Conservation (phyloP, 2,113 vertebrate genomes). For the Dasyprocta punctata region DNA sequence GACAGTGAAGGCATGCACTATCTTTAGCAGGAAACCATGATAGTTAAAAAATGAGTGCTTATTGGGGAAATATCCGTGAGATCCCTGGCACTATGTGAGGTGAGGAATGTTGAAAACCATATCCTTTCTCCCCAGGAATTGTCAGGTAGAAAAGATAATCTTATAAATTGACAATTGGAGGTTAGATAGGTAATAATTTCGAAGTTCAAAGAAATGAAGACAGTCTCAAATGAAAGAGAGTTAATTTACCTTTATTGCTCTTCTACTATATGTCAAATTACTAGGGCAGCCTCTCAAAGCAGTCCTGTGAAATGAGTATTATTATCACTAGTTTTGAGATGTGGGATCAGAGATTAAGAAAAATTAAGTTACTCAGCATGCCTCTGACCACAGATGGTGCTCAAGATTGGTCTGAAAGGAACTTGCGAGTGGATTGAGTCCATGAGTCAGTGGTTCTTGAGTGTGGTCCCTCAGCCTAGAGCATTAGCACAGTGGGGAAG, state of each 20-base stretch:
- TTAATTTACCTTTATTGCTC: background rate
- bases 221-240: background rate
- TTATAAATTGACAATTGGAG: background rate
- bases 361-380: background rate
- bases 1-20: background rate
- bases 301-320: background rate
- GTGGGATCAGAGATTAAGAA: background rate
- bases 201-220: constrained; percentile 28
- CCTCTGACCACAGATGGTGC: background rate
- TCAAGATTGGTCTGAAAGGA: background rate
- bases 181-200: background rate
- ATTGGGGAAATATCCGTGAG: background rate
- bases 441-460: background rate
- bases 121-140: background rate
- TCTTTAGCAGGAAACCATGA: background rate
- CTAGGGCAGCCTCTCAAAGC: background rate
- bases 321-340: background rate
- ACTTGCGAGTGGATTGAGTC: background rate
- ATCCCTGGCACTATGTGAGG: background rate
- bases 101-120: background rate
- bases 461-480: background rate
- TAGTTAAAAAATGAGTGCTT: background rate
- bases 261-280: background rate
- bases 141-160: background rate
- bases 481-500: background rate